These are phyloP conservation scores for Agapornis roseicollis DNA, from an alignment of 2,113 vertebrate species.

Conservation along the genomic window DNA sequence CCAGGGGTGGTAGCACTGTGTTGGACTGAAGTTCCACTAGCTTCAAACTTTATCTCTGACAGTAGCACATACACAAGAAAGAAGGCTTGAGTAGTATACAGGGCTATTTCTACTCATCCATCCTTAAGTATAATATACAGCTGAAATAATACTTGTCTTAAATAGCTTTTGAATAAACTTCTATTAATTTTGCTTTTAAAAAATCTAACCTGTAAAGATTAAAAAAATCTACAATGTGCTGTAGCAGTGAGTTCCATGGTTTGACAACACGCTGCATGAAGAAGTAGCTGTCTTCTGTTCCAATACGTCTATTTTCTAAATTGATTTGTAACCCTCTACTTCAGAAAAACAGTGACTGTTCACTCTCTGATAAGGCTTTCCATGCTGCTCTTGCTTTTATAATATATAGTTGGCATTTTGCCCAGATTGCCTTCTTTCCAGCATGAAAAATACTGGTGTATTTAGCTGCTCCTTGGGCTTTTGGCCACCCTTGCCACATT, in stretches of 20 bases:
- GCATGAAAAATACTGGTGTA: not conserved
- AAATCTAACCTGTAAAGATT: fast-evolving
- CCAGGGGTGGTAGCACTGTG: not conserved
- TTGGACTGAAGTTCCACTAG: not conserved
- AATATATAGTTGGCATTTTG: not conserved
- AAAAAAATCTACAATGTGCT: not conserved
- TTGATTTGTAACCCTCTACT: not conserved
- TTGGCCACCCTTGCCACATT: not conserved
- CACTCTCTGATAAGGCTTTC: not conserved
- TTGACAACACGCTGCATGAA: fast-evolving
- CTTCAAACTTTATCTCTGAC: not conserved
- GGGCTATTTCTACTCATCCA: fast-evolving
- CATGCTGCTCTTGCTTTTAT: not conserved
- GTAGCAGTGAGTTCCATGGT: not conserved
- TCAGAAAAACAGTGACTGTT: not conserved
- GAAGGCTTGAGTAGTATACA: not conserved
- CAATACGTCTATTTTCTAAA: not conserved
- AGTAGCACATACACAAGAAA: fast-evolving
- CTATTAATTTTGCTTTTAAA: not conserved
- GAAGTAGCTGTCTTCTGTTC: not conserved
- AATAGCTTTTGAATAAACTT: not conserved
- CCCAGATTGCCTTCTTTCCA: not conserved
- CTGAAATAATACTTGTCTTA: not conserved
- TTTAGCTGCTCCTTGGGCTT: not conserved
- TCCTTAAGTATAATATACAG: not conserved